Percentiles rank a stretch among this genome's conserved stretches.
These are phyloP conservation scores for Microplitis demolitor DNA, from an alignment of 1,140 invertebrate genomes.

Conservation along the genomic window DNA sequence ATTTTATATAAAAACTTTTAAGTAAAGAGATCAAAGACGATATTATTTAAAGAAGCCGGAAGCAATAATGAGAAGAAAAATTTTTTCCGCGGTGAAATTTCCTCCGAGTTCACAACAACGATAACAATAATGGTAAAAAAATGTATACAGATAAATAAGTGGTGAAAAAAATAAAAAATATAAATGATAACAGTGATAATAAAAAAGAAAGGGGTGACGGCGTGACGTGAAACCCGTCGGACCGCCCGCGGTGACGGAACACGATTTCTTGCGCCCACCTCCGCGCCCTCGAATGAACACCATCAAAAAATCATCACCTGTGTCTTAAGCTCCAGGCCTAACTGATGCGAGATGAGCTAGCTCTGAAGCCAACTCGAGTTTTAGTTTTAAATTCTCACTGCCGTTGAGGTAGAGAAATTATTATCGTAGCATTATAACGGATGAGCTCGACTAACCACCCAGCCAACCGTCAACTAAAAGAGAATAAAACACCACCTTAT, in stretches of 20 bases:
- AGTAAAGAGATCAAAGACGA: slow-evolving; percentile 40
- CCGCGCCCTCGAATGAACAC: not conserved
- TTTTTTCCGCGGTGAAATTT: slow-evolving; percentile 25
- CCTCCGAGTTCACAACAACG: slow-evolving; percentile 13
- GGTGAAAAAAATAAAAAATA: not conserved
- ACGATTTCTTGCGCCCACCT: not conserved
- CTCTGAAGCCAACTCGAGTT: not conserved
- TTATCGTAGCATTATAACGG: not conserved
- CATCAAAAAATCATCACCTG: slow-evolving; percentile 23
- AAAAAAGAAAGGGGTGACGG: not conserved
- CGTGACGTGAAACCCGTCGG: not conserved
- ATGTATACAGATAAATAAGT: not conserved
- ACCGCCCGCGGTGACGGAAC: slow-evolving; percentile 6
- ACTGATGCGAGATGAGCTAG: not conserved
- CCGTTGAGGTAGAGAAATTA: not conserved
- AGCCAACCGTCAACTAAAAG: too few species aligned
- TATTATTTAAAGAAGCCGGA: slow-evolving; percentile 43
- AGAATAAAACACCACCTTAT: not conserved
- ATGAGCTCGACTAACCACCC: not conserved
- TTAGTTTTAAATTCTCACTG: not conserved
- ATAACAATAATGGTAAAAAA: not conserved
- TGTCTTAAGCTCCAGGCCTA: not conserved
- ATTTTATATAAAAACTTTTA: not conserved
- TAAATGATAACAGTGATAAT: not conserved
- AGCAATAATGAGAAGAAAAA: slow-evolving; percentile 41